These are phyloP conservation scores for Hippotragus niger DNA, from an alignment of 2,113 vertebrate genomes.

Conservation along the genomic window DNA sequence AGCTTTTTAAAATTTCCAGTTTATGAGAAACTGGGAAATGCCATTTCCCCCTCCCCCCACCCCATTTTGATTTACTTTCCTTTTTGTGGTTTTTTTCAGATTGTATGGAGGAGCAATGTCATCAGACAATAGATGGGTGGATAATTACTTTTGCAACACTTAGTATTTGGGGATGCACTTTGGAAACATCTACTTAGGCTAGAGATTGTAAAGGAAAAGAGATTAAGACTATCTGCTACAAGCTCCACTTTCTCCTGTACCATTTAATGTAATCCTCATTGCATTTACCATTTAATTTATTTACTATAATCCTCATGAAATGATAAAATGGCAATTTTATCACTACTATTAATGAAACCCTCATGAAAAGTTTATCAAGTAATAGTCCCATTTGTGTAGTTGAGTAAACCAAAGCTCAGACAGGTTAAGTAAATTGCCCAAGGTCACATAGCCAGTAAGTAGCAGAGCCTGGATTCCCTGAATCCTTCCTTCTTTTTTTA, in stretches of 20 bases:
- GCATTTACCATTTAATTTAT: not conserved
- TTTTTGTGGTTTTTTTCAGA: not conserved
- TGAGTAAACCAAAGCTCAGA: not conserved
- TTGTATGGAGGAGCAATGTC: not conserved
- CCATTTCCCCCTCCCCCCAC: not conserved
- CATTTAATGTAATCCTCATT: not conserved
- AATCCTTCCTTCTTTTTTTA: not conserved
- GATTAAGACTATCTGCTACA: not conserved
- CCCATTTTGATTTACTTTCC: slow-evolving; percentile 24
- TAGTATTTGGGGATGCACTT: not conserved
- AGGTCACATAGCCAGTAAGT: not conserved
- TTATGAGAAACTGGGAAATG: slow-evolving; percentile 3
- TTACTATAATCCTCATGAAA: not conserved
- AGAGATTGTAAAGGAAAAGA: not conserved
- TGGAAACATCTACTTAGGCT: not conserved
- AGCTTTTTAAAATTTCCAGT: slow-evolving; percentile 37
- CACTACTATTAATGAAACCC: not conserved
- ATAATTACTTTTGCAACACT: not conserved
- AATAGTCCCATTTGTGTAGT: not conserved
- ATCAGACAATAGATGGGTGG: not conserved
- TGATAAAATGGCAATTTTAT: not conserved
- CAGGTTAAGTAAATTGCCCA: not conserved
- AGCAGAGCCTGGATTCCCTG: not conserved
- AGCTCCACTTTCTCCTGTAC: not conserved
- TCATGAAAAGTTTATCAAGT: not conserved